Evolutionary conservation across 2,113 vertebrate species (phyloP), one percentile per base, ranked within the genome.

Genomic region (Odobenus rosmarus): DNA sequence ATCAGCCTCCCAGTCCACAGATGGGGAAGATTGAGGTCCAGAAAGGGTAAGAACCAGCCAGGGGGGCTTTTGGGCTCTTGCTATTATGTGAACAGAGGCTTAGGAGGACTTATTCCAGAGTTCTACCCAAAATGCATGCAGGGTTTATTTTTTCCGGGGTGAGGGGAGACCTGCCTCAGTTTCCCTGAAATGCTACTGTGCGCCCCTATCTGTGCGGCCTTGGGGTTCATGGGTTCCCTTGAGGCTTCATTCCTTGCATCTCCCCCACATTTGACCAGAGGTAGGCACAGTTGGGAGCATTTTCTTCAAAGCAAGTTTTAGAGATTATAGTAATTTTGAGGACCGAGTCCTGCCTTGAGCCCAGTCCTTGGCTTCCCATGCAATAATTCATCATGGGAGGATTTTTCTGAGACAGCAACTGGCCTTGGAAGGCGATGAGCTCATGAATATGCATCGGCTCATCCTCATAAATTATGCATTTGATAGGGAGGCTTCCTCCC

Each of bases 381-480:
- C 95, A 24, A 36, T 82, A 91, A 90, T 67, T 93, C 95, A 94
- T 93, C 80, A 55, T 36, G 15, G 3, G 26, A 81, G 62, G 92
- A 83, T 59, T 98, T 93, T 33, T 96, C 89, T 80, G 84, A 97
- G 96, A 51, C 4, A 64, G 74, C 76, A 76, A 53, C 79, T 59
- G 82, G 87, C 88, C 92, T 97, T 91, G 90, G 96, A 95, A 98
- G 96, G 89, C 89, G 95, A 49, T n/a, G 88, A 53, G 92, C 93
- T 96, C 97, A 96, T 97, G 91, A 97, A 97, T 98, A 95, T 98
- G 92, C 96, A 98, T 49, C 13, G 15, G 28, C 57, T 26, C 85
- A 72, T 36, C 31, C 71, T 96, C 84, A 98, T 98, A 86, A 96
- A 98, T 98, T 93, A 98, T 98, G 98, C 96, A 97, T 98, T 91